Conservation (phyloP, 2,797 vertebrate genomes). For the Clarias platycephalus region DNA sequence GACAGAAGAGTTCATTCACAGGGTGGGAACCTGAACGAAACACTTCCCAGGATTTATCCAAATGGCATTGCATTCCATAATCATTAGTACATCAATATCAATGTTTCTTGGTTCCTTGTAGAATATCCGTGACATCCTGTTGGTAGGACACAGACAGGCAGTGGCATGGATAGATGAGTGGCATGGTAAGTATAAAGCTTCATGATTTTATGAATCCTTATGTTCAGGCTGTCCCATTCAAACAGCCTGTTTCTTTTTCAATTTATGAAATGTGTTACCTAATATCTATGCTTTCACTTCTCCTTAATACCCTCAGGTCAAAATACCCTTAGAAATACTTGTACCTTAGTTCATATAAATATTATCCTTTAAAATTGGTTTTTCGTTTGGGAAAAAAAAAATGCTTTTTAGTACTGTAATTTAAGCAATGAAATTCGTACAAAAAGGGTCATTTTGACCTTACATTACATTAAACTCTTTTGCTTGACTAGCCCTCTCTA, state of each 20-base stretch:
- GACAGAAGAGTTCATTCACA: constrained; percentile 80
- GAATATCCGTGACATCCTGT: constrained; percentile 79
- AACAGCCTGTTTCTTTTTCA: not conserved
- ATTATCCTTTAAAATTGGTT: not conserved
- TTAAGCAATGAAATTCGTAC: not conserved
- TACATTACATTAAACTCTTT: not conserved
- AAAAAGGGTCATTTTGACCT: not conserved
- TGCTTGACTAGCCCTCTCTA: not conserved
- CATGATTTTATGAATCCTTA: not conserved
- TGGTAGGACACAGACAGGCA: constrained; percentile 81
- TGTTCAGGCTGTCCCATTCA: not conserved
- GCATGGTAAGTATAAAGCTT: constrained; percentile 72
- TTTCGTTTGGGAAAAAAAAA: not conserved
- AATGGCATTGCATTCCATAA: no score
- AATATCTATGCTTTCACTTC: not conserved
- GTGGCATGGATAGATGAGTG: constrained; percentile 83
- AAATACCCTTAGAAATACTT: not conserved
- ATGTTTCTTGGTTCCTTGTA: constrained; percentile 54
- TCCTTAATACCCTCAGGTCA: not conserved
- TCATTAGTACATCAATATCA: not conserved
- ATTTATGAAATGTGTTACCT: not conserved
- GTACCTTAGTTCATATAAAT: not conserved
- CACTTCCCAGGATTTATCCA: constrained; percentile 21
- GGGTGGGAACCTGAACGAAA: constrained; percentile 60
- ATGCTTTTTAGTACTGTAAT: not conserved